Evolutionary conservation across 1,140 invertebrate species (phyloP).

Genomic region (Drosophila littoralis): DNA sequence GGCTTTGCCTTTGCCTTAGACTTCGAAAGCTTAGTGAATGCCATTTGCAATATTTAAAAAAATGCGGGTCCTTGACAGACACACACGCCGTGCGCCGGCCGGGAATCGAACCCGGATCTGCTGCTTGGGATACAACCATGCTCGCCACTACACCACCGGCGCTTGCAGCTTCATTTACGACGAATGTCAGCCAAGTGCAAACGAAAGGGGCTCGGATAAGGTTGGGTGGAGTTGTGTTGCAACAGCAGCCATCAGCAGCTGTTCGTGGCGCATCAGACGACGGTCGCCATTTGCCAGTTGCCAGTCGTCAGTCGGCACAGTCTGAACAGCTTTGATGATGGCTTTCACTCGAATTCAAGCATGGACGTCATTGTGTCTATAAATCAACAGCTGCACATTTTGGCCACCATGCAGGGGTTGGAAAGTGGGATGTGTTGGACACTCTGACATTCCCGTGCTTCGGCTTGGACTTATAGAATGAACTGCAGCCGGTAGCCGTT

Average conservation of each 20-base stretch:
- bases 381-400: slow-evolving; percentile 69
- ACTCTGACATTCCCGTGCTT: neutral
- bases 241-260: neutral
- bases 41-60: neutral
- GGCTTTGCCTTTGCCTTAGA: neutral
- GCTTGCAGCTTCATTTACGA: slow-evolving; percentile 56
- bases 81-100: slow-evolving; percentile 87
- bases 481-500: neutral
- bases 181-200: slow-evolving; percentile 15
- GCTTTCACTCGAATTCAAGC: slow-evolving; percentile 47
- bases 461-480: neutral
- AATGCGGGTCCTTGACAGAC: neutral
- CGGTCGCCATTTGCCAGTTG: neutral
- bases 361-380: slow-evolving; percentile 63
- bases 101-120: slow-evolving; percentile 95
- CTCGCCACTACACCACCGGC: slow-evolving; percentile 93
- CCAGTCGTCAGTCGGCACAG: neutral
- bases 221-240: neutral
- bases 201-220: slow-evolving; percentile 66
- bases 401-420: neutral
- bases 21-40: neutral
- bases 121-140: slow-evolving; percentile 95
- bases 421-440: neutral
- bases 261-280: neutral
- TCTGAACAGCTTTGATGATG: slow-evolving; percentile 50